These are phyloP conservation scores for Dermolepida albohirtum DNA, from an alignment of 2,888 invertebrate species.

Conservation along the genomic window DNA sequence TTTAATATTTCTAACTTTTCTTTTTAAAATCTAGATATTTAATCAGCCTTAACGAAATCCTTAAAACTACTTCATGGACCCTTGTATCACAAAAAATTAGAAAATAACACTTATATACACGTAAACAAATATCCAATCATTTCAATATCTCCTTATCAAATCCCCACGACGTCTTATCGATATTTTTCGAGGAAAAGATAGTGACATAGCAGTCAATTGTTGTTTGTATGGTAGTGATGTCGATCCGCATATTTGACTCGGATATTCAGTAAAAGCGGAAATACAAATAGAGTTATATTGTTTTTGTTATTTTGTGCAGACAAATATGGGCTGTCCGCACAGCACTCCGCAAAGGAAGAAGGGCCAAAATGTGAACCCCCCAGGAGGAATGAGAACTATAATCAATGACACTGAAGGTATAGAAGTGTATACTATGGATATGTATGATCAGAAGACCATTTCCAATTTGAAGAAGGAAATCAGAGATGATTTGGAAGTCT, in stretches of 20 bases:
- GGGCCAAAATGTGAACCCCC: not conserved
- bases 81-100: no score
- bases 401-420: constrained; percentile 16
- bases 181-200: constrained; percentile 36
- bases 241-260: not conserved
- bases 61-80: no score
- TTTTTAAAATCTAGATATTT: no score
- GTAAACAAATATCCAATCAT: not conserved
- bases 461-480: constrained; percentile 72
- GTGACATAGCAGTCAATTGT: constrained; percentile 30
- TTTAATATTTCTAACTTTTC: no score
- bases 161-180: constrained; percentile 5
- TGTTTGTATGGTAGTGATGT: constrained; percentile 24
- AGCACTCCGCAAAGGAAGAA: not conserved
- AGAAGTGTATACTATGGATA: constrained; percentile 48
- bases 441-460: constrained; percentile 70
- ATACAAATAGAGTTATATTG: not conserved
- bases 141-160: constrained; percentile 9
- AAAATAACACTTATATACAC: no score
- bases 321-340: constrained; percentile 28
- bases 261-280: constrained; percentile 1
- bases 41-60: no score
- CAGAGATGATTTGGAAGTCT: constrained; percentile 73
- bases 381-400: no score
- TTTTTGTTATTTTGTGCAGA: not conserved